Percentiles rank a stretch among this genome's conserved stretches.
Evolutionary conservation across 2,797 vertebrate genomes (phyloP).

Genomic region (Halcyon chelicuti): DNA sequence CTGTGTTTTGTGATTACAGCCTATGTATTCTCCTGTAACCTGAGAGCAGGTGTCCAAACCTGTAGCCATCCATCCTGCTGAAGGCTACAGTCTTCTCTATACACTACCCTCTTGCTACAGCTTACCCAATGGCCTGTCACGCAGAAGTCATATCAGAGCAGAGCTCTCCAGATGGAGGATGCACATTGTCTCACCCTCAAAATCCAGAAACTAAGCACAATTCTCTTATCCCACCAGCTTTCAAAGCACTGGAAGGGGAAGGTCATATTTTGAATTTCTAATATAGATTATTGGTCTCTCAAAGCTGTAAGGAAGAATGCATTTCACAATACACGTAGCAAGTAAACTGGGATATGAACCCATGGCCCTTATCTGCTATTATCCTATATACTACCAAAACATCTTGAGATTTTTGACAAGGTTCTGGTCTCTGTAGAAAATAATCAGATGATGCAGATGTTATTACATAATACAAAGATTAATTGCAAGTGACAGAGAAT

Average conservation of each 20-base stretch:
- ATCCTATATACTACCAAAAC: background rate
- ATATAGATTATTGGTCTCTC: background rate
- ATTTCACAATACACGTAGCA: rapidly evolving
- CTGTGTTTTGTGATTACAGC: background rate
- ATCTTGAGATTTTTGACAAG: background rate
- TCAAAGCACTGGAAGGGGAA: background rate
- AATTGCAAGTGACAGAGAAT: background rate
- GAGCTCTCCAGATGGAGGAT: background rate
- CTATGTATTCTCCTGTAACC: background rate
- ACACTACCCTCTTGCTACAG: background rate
- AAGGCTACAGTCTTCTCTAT: background rate
- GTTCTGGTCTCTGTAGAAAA: background rate
- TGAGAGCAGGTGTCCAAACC: background rate
- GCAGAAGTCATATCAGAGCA: background rate
- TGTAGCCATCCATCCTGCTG: background rate
- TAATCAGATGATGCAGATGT: background rate
- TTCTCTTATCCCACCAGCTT: background rate
- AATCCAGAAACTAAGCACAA: background rate
- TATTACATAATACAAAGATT: background rate
- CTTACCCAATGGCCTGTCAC: background rate
- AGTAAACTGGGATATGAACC: background rate
- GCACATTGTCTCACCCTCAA: background rate
- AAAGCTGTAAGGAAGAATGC: background rate
- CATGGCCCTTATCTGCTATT: background rate
- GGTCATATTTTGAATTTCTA: background rate